These are phyloP conservation scores for Orthosia incerta DNA, from an alignment of 2,888 invertebrate genomes.

Conservation along the genomic window DNA sequence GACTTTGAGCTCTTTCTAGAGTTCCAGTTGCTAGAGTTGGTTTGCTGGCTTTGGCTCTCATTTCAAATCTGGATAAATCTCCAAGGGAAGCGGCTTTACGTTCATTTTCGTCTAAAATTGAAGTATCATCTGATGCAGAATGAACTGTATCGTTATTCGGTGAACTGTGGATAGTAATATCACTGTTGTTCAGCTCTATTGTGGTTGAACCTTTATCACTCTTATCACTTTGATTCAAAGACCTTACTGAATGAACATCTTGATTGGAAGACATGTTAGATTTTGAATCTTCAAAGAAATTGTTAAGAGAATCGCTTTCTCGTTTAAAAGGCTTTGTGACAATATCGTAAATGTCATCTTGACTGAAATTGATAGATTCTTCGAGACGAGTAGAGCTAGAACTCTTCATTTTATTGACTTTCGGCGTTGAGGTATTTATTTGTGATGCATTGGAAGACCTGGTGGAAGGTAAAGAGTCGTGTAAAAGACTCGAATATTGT, in stretches of 20 bases:
- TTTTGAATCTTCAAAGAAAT: slow-evolving; percentile 86
- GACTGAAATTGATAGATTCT: slow-evolving; percentile 86
- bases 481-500: slow-evolving; percentile 83
- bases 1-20: slow-evolving; percentile 94
- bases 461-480: slow-evolving; percentile 75
- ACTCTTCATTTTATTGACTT: slow-evolving; percentile 83
- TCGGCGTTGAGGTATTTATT: slow-evolving; percentile 89
- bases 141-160: slow-evolving; percentile 89
- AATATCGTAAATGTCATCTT: slow-evolving; percentile 90
- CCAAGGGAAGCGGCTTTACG: slow-evolving; percentile 95
- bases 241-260: slow-evolving; percentile 85
- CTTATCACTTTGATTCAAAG: slow-evolving; percentile 87
- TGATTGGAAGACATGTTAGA: slow-evolving; percentile 88
- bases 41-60: slow-evolving; percentile 84
- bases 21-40: slow-evolving; percentile 88
- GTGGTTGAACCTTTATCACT: slow-evolving; percentile 92
- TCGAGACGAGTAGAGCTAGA: slow-evolving; percentile 79
- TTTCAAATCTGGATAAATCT: slow-evolving; percentile 93
- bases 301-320: slow-evolving; percentile 88
- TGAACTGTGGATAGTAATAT: slow-evolving; percentile 94
- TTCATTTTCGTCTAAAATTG: slow-evolving; percentile 91
- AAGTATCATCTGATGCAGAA: slow-evolving; percentile 86
- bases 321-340: slow-evolving; percentile 87
- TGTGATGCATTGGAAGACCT: slow-evolving; percentile 74
- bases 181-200: slow-evolving; percentile 94